Base-by-base conservation (phyloP, 2,113 vertebrate species). In the Phyllostomus discolor region DNA sequence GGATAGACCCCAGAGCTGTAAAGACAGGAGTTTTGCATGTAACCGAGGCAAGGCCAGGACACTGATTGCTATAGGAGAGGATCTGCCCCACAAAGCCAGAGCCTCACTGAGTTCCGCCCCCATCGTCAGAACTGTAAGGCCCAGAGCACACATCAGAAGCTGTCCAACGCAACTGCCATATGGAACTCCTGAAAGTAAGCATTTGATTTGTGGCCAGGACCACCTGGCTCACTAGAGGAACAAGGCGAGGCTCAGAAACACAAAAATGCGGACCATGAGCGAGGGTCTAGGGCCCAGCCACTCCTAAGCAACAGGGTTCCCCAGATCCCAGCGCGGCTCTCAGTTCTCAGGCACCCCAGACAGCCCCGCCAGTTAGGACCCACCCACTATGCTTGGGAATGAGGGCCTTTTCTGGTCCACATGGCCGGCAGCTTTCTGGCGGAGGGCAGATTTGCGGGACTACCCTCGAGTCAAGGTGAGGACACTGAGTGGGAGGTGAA, bases 311-410 rank as follows among this genome's bases (percentile, higher is more conserved):
- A 17, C 2, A 2, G 59, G 10, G 9, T 62, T 1, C 10, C 59
- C 24, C 26, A 4, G 59, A 12, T 1, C 26, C 12, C 6, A 3
- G 10, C 10, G 14, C 14, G 7, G 14, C 72, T 31, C 64, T 46
- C 72, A 67, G 14, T 24, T 26, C 24, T 75, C 41, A 46, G 72
- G 72, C 72, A 28, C 41, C 14, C 24, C 28, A 41, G 72, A 75
- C 72, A 75, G 72, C 72, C 41, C 72, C 3, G 7, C 24, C 0
- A 24, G 24, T 15, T 28, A 75, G 26, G 41, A 16, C 72, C 72
- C 41, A 31, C 24, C 26, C 0, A 75, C 26, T 75, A 12, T 12
- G 3, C 14, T 17, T 2, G 2, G 41, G 11, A 2, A 1, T 41
- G 2, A 31, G 26, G 41, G 1, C 72, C 59, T 62, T 62, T 28